Conservation (phyloP, 1,140 invertebrate species). For the Wasmannia auropunctata region DNA sequence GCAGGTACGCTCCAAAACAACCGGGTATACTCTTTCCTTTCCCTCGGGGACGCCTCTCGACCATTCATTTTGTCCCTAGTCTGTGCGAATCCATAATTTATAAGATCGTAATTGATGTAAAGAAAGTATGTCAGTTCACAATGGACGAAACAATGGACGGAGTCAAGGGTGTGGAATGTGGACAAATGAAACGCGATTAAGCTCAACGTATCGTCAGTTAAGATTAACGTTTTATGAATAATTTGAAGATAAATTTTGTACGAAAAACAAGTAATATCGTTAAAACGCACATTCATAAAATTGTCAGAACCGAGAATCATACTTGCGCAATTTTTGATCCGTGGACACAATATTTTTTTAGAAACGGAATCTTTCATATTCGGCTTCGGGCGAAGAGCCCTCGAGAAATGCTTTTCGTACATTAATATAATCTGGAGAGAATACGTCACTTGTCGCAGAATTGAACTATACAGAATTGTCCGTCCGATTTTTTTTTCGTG, state of each 20-base stretch:
- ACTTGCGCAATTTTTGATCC: neutral
- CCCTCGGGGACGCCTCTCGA: neutral
- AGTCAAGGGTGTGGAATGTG: neutral
- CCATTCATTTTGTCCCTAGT: neutral
- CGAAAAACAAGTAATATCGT: neutral
- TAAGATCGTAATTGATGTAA: neutral
- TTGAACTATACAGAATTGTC: neutral
- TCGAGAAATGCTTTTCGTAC: neutral
- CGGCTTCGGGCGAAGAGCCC: neutral
- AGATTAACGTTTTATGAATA: neutral
- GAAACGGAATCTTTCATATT: neutral
- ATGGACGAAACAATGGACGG: neutral
- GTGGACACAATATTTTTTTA: neutral
- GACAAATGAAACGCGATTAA: neutral
- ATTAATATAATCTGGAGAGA: neutral
- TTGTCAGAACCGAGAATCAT: neutral
- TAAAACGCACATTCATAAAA: neutral
- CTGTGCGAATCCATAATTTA: neutral
- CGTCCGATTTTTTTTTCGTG: neutral
- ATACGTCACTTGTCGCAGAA: neutral
- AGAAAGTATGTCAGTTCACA: neutral
- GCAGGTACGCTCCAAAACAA: neutral
- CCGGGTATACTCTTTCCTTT: neutral
- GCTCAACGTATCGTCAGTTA: neutral
- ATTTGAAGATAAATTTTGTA: neutral